Evolutionary conservation across 1,140 invertebrate species (phyloP).

Genomic region (Meloidogyne hapla): DNA sequence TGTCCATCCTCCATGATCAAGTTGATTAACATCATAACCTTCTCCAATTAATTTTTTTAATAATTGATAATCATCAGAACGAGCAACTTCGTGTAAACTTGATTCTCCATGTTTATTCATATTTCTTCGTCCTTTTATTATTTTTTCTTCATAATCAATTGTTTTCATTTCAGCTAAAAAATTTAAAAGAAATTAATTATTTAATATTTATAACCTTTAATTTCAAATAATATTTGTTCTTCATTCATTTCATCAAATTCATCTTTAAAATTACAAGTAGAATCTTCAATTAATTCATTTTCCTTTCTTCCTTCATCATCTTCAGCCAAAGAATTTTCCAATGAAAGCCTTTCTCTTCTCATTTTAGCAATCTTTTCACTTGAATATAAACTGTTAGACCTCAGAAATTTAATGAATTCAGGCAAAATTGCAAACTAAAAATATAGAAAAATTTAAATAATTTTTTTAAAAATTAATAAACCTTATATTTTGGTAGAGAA

Average conservation of each 20-base stretch:
- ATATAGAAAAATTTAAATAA: background rate
- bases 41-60: constrained; percentile 25
- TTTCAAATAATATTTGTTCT: constrained; percentile 23
- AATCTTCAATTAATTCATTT: background rate
- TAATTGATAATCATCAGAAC: constrained; percentile 23
- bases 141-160: constrained; percentile 24
- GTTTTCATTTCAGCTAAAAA: constrained; percentile 19
- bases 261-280: background rate
- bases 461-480: background rate
- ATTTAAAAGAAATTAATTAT: background rate
- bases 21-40: constrained; percentile 26
- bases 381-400: background rate
- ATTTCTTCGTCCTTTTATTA: constrained; percentile 19
- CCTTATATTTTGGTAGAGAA: background rate
- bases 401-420: constrained; percentile 21
- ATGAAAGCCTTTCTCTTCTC: constrained; percentile 1
- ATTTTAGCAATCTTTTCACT: background rate
- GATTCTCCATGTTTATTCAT: constrained; percentile 26
- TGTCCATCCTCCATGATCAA: constrained; percentile 24
- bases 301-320: background rate
- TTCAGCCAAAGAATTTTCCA: background rate
- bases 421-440: constrained; percentile 16
- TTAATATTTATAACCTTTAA: background rate
- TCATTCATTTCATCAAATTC: constrained; percentile 23
- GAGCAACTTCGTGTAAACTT: constrained; percentile 19